Evolutionary conservation across 2,888 invertebrate species (phyloP).

Genomic region (Pristionchus mayeri): DNA sequence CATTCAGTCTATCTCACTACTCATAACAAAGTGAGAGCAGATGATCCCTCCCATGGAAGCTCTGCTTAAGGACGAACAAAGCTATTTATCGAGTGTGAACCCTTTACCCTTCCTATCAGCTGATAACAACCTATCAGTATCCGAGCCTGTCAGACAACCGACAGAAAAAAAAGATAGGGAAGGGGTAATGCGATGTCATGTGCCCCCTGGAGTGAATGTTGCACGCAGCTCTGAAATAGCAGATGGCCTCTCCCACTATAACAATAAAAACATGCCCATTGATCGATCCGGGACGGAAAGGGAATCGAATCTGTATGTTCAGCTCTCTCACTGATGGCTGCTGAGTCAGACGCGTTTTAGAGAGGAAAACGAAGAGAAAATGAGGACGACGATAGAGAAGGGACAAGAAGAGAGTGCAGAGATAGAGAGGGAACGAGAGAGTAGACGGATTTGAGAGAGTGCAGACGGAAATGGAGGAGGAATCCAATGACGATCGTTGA

Average conservation of each 20-base stretch:
- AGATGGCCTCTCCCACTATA: background rate
- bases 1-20: too few relatives aligned
- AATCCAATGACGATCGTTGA: constrained; percentile 14
- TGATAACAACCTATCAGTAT: constrained; percentile 26
- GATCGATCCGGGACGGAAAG: background rate
- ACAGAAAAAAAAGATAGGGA: too few relatives aligned
- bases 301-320: constrained; percentile 36
- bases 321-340: constrained; percentile 17
- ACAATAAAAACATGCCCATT: background rate
- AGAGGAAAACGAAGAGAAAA: constrained; percentile 24
- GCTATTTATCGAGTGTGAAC: background rate
- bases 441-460: background rate
- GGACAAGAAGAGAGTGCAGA: constrained; percentile 41
- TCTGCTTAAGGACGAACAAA: background rate
- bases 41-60: background rate
- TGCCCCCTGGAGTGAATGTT: background rate
- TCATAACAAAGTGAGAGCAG: too few relatives aligned
- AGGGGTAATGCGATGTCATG: background rate
- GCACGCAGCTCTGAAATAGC: background rate
- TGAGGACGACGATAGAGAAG: constrained; percentile 1
- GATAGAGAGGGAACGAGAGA: constrained; percentile 4
- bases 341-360: constrained; percentile 27
- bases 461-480: background rate
- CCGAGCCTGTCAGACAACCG: background rate
- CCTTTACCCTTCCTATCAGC: background rate